Evolutionary conservation across 2,797 vertebrate species (phyloP).

Genomic region (Pelochelys cantorii): DNA sequence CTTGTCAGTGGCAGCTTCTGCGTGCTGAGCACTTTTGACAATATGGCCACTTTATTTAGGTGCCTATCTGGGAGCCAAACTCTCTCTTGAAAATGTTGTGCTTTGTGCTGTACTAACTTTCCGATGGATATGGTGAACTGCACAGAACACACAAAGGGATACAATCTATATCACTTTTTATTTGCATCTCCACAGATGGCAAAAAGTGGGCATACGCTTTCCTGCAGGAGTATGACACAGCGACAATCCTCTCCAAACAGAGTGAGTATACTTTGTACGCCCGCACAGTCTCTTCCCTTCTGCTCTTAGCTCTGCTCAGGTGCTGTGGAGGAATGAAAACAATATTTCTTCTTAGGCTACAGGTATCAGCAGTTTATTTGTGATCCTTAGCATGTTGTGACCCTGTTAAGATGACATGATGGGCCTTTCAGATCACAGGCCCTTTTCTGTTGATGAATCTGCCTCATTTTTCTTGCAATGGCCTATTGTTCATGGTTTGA

Average conservation of each 20-base stretch:
- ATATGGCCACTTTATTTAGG: background rate
- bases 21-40: background rate
- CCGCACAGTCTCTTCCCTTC: background rate
- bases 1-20: background rate
- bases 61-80: background rate
- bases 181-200: background rate
- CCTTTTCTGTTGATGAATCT: background rate
- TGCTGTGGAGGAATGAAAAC: background rate
- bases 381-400: background rate
- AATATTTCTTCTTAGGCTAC: background rate
- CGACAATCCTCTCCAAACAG: background rate
- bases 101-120: background rate
- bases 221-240: background rate
- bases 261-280: background rate
- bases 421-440: background rate
- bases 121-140: background rate
- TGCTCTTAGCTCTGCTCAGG: background rate
- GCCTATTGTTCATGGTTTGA: background rate
- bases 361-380: slow-evolving; percentile 22
- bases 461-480: background rate
- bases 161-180: background rate
- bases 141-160: background rate
- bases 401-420: background rate
- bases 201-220: background rate
- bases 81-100: background rate